Evolutionary conservation across 2,888 invertebrate genomes (phyloP), one percentile per base, ranked within the genome.

Genomic region (Selenia dentaria): DNA sequence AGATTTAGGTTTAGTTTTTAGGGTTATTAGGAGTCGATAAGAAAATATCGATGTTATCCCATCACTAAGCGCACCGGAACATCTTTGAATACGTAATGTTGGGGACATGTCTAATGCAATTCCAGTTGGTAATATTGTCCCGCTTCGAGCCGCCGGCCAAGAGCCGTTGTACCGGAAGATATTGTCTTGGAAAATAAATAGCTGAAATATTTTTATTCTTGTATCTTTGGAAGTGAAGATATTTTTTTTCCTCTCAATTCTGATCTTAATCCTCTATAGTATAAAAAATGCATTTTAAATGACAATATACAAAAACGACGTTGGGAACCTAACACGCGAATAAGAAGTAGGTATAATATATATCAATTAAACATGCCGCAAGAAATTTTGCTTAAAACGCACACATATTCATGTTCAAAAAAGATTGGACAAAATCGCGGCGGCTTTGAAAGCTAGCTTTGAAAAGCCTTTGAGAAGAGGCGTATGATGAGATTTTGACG

Each of bases 51-150:
- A 25, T 6, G 8, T 2, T 6, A 11, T 2, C 31, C 22, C 28
- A 32, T 16, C 37, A 8, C 47, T 42, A 35, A 0, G 12, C 11
- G 16, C 18, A 27, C 28, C 14, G n/a, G 41, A 49, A 46, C 53
- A 54, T 57, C 54, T 57, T 57, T 50, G 57, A 52, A 57, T 54
- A 52, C 57, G 54, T 54, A 57, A 57, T 54, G 35, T 28, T 13
- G 46, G 38, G 46, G 49, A 54, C 54, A 54, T 52, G 54, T 54
- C 57, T 54, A 50, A 57, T 51, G 54, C 54, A 57, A 57, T 57
- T 54, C 34, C 54, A 52, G 42, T 14, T 43, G 29, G 32, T 43
- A 48, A 57, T 54, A 54, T 52, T 48, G 57, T 54, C 44, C 27
- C 32, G 25, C 22, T 35, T 31, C 20, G 28, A 31, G 9, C 20